Evolutionary conservation across 2,888 invertebrate genomes (phyloP), one percentile per base, ranked within the genome.

Genomic region (Drosophila barbarae): DNA sequence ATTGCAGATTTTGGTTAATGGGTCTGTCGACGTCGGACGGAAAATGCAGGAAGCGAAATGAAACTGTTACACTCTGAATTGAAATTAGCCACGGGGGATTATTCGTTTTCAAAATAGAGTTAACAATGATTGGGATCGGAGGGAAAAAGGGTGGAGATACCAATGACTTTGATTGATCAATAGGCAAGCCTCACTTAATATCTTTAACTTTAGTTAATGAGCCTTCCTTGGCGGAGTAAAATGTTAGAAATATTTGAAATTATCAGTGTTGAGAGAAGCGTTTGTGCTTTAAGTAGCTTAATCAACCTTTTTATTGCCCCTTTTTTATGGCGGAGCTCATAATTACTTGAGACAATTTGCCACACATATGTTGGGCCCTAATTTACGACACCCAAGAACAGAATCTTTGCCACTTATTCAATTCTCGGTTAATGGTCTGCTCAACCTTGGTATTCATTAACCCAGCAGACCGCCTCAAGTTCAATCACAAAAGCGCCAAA

Each of bases 371-470:
- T 13, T 34, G 15, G 44, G 10, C 57, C 15, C 10, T 55, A 35
- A 42, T 57, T 35, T 30, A 30, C 23, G 30, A 59, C 59, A 44
- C 59, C 59, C 59, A 21, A 49, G 61, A 47, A 30, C 39, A 63
- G 51, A 63, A 65, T 60, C 39, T 39, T 61, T 38, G 55, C 42
- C 55, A 74, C 57, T 74, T 58, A 72, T 68, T 74, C 52, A 64
- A 70, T 75, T 72, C 49, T 65, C 70, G 26, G 70, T 46, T 69
- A 69, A 61, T 53, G 35, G 41, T 68, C 56, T 42, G 51, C 38
- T 47, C 79, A 83, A 77, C 80, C 80, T 80, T 80, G 83, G 68
- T 67, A 73, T 71, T 79, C 65, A 79, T 84, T 80, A 82, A 80
- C 73, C 74, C 71, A 52, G 5, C 23, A 41, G 35, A 66, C 67